phyloP scores from a whole-genome alignment of 2,888 invertebrate genomes.

The Iphiclides podalirius region DNA sequence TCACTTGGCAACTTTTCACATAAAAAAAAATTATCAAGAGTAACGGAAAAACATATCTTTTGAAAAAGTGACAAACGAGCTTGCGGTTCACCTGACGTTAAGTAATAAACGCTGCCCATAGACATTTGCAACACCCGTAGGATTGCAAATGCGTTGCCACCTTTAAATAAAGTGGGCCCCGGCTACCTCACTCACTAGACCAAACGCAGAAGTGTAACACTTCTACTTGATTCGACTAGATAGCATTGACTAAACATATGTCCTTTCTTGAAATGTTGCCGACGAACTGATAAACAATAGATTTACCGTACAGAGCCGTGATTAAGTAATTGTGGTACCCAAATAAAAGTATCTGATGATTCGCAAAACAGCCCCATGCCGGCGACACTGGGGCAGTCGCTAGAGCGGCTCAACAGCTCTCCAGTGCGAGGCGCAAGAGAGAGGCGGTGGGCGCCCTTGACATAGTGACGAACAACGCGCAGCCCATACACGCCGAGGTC shows the following conservation, averaged over 20 bases:
- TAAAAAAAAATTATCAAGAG: too few species aligned
- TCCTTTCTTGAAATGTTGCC: background rate
- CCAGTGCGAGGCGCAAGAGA: conserved; percentile 40
- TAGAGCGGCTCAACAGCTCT: conserved; percentile 17
- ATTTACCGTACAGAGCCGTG: background rate
- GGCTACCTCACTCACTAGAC: background rate
- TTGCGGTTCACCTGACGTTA: too few species aligned
- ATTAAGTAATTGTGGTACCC: background rate
- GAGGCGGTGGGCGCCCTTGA: conserved; percentile 53
- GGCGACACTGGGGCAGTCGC: background rate
- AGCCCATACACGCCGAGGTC: conserved; percentile 65
- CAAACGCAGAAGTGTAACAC: background rate
- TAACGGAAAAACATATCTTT: too few species aligned
- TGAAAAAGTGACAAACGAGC: too few species aligned
- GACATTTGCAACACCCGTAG: too few species aligned
- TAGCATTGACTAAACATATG: background rate
- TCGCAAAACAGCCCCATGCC: conserved; percentile 1
- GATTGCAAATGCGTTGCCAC: too few species aligned
- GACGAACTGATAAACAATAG: too few species aligned
- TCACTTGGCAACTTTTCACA: too few species aligned
- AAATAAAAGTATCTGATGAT: conserved; percentile 10
- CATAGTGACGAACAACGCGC: conserved; percentile 59
- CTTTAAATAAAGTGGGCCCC: too few species aligned
- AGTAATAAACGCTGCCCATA: too few species aligned
- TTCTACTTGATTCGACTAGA: background rate